phyloP scores from a whole-genome alignment of 2,888 invertebrate species.

The Euphydryas editha region DNA sequence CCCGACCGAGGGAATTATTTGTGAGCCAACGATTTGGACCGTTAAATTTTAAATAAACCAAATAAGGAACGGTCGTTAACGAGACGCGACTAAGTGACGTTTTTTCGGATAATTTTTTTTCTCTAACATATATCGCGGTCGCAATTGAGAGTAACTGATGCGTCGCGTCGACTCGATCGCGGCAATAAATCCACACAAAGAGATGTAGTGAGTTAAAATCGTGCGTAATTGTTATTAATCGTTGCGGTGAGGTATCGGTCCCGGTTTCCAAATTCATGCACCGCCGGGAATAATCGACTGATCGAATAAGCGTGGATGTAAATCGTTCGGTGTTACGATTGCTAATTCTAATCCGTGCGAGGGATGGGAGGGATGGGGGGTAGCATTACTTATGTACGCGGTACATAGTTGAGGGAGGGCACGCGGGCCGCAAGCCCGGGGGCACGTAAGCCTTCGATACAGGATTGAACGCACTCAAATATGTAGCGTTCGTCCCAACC shows the following conservation, averaged over 20 bases:
- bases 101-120: slow-evolving; percentile 34
- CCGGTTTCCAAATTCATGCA: not conserved
- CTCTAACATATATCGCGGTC: slow-evolving; percentile 1
- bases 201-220: slow-evolving; percentile 16
- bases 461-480: slow-evolving; percentile 79
- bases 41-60: slow-evolving; percentile 79
- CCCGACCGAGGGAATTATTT: slow-evolving; percentile 71
- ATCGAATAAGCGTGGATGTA: slow-evolving; percentile 33
- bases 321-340: slow-evolving; percentile 61
- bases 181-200: slow-evolving; percentile 16
- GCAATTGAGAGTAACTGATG: slow-evolving; percentile 24
- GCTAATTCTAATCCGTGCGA: slow-evolving; percentile 74
- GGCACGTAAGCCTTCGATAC: slow-evolving; percentile 80
- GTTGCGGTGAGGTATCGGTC: slow-evolving; percentile 15
- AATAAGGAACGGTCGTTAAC: slow-evolving; percentile 71
- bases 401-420: slow-evolving; percentile 67
- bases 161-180: slow-evolving; percentile 16
- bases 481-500: slow-evolving; percentile 62
- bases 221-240: slow-evolving; percentile 18
- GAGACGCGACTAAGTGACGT: slow-evolving; percentile 52
- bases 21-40: slow-evolving; percentile 76
- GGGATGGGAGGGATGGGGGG: slow-evolving; percentile 54
- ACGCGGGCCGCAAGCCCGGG: slow-evolving; percentile 79
- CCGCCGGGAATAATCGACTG: slow-evolving; percentile 36
- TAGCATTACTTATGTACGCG: slow-evolving; percentile 22